Evolutionary conservation across 2,113 vertebrate species (phyloP).

Genomic region (Guaruba guarouba): DNA sequence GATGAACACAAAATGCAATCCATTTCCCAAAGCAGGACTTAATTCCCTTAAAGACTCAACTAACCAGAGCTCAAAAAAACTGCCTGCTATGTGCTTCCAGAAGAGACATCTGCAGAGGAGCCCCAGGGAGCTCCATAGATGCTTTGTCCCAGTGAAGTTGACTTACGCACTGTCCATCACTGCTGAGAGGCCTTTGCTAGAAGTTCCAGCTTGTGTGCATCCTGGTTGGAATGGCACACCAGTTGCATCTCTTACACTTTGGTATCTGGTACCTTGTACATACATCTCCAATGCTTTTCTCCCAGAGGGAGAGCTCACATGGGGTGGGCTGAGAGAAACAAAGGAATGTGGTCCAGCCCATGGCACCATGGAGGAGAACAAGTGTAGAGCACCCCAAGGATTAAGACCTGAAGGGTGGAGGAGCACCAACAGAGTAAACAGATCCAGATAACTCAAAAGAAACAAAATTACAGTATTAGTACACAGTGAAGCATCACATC

Average conservation of each 20-base stretch:
- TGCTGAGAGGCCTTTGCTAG: background rate
- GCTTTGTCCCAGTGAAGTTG: background rate
- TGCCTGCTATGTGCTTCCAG: background rate
- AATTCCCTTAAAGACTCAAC: background rate
- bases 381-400: background rate
- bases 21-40: background rate
- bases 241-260: background rate
- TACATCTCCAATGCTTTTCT: background rate
- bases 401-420: background rate
- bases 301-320: background rate
- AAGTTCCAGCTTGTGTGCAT: rapidly evolving
- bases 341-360: too few species aligned
- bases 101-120: background rate
- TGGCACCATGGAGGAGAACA: background rate
- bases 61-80: background rate
- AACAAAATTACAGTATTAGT: background rate
- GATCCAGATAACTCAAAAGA: background rate
- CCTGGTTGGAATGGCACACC: background rate
- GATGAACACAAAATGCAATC: background rate
- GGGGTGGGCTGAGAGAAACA: background rate
- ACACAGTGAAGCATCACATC: background rate
- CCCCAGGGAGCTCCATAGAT: background rate
- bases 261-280: background rate
- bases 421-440: background rate
- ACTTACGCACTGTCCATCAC: background rate